Evolutionary conservation across 2,797 vertebrate genomes (phyloP).

Genomic region (Poecilia picta): DNA sequence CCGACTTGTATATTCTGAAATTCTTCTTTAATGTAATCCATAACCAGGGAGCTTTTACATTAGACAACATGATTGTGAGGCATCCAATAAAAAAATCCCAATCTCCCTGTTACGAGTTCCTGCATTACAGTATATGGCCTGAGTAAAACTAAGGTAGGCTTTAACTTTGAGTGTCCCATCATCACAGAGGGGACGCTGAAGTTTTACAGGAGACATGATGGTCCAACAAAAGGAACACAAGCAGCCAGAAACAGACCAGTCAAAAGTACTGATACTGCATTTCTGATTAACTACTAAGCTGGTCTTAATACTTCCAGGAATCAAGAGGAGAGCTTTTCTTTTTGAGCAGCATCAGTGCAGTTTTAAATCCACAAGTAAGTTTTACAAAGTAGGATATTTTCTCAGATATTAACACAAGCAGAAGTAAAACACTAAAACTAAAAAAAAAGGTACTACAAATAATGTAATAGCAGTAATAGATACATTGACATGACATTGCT

Average conservation of each 20-base stretch:
- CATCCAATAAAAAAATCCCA: background rate
- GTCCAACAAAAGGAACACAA: background rate
- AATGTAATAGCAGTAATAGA: background rate
- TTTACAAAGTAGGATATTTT: constrained; percentile 2
- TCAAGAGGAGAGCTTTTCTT: background rate
- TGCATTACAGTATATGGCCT: background rate
- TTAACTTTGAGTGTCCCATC: background rate
- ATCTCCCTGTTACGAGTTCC: background rate
- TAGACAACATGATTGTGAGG: background rate
- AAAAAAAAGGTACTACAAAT: constrained; percentile 1
- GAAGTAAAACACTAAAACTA: background rate
- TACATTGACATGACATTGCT: constrained; percentile 2
- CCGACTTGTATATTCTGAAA: background rate
- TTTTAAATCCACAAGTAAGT: background rate
- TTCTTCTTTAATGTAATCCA: background rate
- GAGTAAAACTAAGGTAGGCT: background rate
- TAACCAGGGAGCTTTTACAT: background rate
- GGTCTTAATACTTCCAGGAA: background rate
- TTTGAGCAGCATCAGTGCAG: background rate
- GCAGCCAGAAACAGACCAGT: background rate
- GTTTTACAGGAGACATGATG: background rate
- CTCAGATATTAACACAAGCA: constrained; percentile 16
- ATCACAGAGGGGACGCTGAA: background rate
- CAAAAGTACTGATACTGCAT: background rate
- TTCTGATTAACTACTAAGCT: background rate